Base-by-base conservation (phyloP, 2,888 invertebrate genomes). In the Rhingia campestris region DNA sequence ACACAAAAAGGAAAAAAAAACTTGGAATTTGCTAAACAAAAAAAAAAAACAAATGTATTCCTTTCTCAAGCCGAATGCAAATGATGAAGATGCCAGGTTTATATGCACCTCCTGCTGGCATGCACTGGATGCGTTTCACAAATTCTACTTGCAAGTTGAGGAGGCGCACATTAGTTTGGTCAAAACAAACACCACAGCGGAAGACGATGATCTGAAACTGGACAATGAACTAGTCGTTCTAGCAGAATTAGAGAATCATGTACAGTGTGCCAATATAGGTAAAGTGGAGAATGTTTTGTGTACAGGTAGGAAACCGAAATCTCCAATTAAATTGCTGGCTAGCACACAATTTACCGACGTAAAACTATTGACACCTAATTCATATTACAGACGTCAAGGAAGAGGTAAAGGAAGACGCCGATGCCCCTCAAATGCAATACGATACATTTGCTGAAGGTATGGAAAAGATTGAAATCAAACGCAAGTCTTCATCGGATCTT, bases 31-130 rank as follows among this genome's bases (percentile, higher is more conserved):
- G 22, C 12, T 39, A 54, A 5, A 9, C 51, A 43, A 72, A n/a
- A 45, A 35, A 58, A 49, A 35, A 6, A 6, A 35, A 33, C 5
- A 47, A 53, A 33, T 54, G 10, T 12, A 49, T 54, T 54, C 37
- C 4, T 67, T 41, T 10, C 56, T 58, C 10, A 72, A 86, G 86
- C 70, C 84, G 6, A 70, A 69, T 30, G 58, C 84, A 59, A 66
- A 58, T 9, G 67, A 82, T n/a, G 75, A 58, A 41, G 64, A 73
- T 56, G 35, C 61, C 7, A 54, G 45, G 41, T 77, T 67, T 81
- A 88, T 87, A 76, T 90, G 86, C 81, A 84, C 64, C 53, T 73
- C 33, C 4, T 90, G 90, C 51, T 90, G 90, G 90, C 72, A 86
- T 6, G 85, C 88, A 14, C 61, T 89, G 37, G 63, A 86, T 56